phyloP scores from a whole-genome alignment of 2,888 invertebrate genomes.

The Lithosia quadra region DNA sequence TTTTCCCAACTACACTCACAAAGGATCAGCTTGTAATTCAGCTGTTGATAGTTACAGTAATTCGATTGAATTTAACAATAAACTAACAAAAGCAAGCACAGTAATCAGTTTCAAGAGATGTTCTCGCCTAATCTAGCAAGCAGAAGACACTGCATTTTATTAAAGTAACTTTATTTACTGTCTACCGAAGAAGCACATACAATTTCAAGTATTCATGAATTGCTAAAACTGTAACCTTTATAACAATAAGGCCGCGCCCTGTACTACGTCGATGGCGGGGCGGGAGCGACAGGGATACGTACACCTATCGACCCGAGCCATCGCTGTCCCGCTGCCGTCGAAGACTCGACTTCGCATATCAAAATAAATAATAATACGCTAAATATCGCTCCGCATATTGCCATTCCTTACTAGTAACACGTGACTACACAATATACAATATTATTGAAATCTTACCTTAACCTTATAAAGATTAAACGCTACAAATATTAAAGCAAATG shows the following conservation, averaged over 20 bases:
- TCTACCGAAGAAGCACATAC: neutral
- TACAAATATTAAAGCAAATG: slow-evolving; percentile 76
- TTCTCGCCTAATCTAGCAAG: neutral
- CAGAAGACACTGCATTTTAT: neutral
- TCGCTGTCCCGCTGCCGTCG: slow-evolving; percentile 38
- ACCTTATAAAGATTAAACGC: slow-evolving; percentile 57
- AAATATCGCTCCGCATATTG: slow-evolving; percentile 60
- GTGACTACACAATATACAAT: slow-evolving; percentile 59
- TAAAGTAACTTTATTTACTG: neutral
- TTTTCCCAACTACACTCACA: neutral
- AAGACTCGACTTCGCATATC: slow-evolving; percentile 22
- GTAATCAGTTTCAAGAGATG: neutral
- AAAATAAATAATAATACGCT: slow-evolving; percentile 58
- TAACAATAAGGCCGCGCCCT: neutral
- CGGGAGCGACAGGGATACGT: neutral
- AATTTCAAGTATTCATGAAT: slow-evolving; percentile 3
- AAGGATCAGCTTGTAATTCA: neutral
- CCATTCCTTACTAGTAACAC: slow-evolving; percentile 43
- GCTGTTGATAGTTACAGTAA: neutral
- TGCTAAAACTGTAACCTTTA: neutral
- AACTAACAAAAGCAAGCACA: neutral
- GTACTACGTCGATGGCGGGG: neutral
- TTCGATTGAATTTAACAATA: neutral
- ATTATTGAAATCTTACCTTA: slow-evolving; percentile 56
- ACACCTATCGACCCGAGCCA: neutral